phyloP scores from a whole-genome alignment of 1,140 invertebrate genomes.

The Plectus sambesii region DNA sequence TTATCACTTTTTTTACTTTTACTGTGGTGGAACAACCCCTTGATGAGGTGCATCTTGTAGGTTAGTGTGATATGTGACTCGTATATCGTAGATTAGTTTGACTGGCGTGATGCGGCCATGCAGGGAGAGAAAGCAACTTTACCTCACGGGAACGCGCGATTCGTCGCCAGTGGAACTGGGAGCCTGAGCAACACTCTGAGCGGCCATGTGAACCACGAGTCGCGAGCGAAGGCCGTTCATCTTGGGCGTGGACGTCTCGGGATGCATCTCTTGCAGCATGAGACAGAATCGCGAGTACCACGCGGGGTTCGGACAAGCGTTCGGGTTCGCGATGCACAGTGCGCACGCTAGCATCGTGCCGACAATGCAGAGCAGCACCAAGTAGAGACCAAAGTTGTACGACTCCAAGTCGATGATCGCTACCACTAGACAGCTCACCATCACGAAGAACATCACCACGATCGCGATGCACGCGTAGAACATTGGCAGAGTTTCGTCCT shows the following conservation, averaged over 20 bases:
- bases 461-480: constrained; percentile 44
- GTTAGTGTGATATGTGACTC: too few species aligned
- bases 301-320: constrained; percentile 39
- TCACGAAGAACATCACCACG: constrained; percentile 35
- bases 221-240: constrained; percentile 42
- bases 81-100: too few species aligned
- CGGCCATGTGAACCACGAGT: constrained; percentile 32
- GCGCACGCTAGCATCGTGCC: constrained; percentile 45
- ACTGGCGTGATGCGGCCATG: too few species aligned
- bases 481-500: too few species aligned
- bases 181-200: constrained; percentile 17
- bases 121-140: too few species aligned
- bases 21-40: too few species aligned
- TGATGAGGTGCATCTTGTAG: too few species aligned
- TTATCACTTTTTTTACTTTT: too few species aligned
- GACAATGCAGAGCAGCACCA: constrained; percentile 42
- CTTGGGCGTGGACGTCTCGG: constrained; percentile 32
- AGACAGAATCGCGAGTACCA: constrained; percentile 45
- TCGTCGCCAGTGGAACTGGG: constrained; percentile 11
- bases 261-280: constrained; percentile 30
- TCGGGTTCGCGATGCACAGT: constrained; percentile 43
- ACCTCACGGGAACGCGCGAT: constrained; percentile 8
- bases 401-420: constrained; percentile 44
- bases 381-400: constrained; percentile 44
- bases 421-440: constrained; percentile 37